Percentiles rank a stretch among this genome's conserved stretches.
Evolutionary conservation across 2,797 vertebrate genomes (phyloP).

Genomic region (Zalophus californianus): DNA sequence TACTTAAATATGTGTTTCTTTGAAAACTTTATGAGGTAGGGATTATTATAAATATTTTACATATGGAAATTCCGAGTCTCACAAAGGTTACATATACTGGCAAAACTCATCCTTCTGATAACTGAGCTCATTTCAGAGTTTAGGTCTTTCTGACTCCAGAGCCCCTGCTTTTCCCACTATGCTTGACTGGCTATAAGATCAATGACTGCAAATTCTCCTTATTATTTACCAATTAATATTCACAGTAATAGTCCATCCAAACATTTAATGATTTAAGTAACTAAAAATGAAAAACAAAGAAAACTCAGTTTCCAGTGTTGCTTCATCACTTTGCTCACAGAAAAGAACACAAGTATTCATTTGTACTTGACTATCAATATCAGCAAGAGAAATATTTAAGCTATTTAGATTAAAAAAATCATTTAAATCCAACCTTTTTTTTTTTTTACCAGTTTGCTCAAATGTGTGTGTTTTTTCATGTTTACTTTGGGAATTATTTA

Average conservation of each 20-base stretch:
- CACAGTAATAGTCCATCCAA: neutral
- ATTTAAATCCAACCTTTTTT: slow-evolving; percentile 2
- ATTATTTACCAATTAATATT: neutral
- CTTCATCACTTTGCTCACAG: neutral
- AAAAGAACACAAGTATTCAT: neutral
- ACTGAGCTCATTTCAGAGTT: neutral
- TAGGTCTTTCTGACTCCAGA: neutral
- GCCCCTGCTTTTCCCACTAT: rapidly evolving
- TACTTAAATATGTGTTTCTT: neutral
- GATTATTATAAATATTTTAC: neutral
- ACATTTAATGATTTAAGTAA: neutral
- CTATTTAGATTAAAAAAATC: neutral
- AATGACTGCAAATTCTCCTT: neutral
- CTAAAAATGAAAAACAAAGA: neutral
- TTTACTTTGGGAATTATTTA: slow-evolving; percentile 53
- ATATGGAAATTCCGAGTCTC: neutral
- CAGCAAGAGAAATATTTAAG: slow-evolving; percentile 34
- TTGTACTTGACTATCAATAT: neutral
- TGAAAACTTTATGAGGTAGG: neutral
- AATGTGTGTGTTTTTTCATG: neutral
- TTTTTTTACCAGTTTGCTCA: slow-evolving; percentile 3
- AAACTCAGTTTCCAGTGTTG: neutral
- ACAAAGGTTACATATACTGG: neutral
- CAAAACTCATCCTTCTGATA: neutral
- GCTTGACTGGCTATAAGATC: neutral